Base-by-base conservation (phyloP, 2,113 vertebrate genomes). In the Sigmodon hispidus region DNA sequence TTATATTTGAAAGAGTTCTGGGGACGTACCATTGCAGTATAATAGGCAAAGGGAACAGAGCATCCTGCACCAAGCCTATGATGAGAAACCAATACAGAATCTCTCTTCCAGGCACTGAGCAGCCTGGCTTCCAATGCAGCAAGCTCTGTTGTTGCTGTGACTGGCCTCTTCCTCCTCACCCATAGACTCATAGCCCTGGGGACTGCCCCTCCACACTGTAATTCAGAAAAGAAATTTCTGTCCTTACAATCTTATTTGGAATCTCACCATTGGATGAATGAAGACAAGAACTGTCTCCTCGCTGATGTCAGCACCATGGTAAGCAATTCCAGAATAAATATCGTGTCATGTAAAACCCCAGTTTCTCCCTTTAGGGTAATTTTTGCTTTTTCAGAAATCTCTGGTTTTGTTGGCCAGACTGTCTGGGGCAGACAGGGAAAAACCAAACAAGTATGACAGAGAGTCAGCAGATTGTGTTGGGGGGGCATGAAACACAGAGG, bases 91-190 rank as follows among this genome's bases (percentile, higher is more conserved):
- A 22, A 22, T 0, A 16, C 40, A 48, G n/a, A 70, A 1, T 52
- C 57, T 96, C 89, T 93, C 93, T 89, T 95, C 31, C 48, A 97
- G 97, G 89, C 73, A 36, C 0, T 52, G 40, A 73, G 83, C 87
- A 96, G 91, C 40, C 40, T 96, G 67, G 16, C 1, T 3, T 55
- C 91, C 9, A 97, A 43, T 10, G 40, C 61, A 10, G 8, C 77
- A 43, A 96, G 96, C 52, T 72, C 61, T 17, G 31, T 70, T 2
- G 72, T 34, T 0, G 75, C 97, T 34, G 79, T 48, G 6, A 3
- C 12, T 3, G 94, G 96, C 13, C 10, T 93, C 67, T 1, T 79
- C 69, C 77, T 96, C 31, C 89, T 97, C 8, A 1, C 57, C 11
- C 3, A 50, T 3, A 16, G 61, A 61, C 52, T 95, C 67, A 50